Conservation (phyloP, 2,113 vertebrate species). For the Solea solea region DNA sequence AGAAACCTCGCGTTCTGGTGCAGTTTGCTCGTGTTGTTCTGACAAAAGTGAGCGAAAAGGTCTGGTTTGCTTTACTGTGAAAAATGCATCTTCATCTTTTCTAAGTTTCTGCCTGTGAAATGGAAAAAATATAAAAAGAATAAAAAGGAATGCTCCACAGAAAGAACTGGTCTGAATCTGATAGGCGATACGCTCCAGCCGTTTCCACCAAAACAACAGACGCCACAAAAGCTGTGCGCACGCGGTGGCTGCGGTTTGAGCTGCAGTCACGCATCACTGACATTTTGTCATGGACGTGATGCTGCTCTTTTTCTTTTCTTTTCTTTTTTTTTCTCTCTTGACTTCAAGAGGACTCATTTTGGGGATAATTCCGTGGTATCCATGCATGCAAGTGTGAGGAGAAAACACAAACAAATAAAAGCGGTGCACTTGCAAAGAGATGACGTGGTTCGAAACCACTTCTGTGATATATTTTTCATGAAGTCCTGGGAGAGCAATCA, state of each 20-base stretch:
- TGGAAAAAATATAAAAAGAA: too few species aligned
- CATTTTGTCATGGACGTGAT: not conserved
- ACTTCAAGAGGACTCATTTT: not conserved
- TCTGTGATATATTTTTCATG: not conserved
- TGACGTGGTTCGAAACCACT: not conserved
- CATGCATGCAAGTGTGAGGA: not conserved
- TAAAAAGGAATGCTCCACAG: not conserved
- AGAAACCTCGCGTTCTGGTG: not conserved
- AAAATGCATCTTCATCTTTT: not conserved
- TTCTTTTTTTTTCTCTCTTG: not conserved
- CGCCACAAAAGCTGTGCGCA: not conserved
- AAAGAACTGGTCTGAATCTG: not conserved
- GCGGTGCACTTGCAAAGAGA: not conserved
- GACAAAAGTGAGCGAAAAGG: not conserved
- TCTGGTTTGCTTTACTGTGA: not conserved
- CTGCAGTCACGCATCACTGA: not conserved
- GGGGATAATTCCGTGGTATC: not conserved
- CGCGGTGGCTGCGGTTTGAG: not conserved
- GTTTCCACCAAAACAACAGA: too few species aligned
- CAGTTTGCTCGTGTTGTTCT: too few species aligned
- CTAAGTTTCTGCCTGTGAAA: not conserved
- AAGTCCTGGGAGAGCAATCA: not conserved
- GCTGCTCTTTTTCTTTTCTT: not conserved
- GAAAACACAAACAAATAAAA: not conserved
- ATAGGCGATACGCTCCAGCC: not conserved